A percentile compares a stretch with the other conserved stretches of the same genome.
Conservation (phyloP, 2,113 vertebrate genomes). For the Apeltes quadracus region DNA sequence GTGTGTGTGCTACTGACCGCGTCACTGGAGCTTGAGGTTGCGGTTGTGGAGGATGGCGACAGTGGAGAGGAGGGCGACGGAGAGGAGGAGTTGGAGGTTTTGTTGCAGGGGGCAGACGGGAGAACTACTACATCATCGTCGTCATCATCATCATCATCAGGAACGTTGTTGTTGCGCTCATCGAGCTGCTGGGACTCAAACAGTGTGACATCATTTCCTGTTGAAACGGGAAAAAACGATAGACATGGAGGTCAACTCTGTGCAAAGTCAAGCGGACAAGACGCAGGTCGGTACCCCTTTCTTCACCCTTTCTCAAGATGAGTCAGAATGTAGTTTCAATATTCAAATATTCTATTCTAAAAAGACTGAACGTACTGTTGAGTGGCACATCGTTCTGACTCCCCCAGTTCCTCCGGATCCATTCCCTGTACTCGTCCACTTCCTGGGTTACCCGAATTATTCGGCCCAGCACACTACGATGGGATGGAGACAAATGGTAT, state of each 20-base stretch:
- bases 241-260: background rate
- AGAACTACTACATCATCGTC: slow-evolving; percentile 76
- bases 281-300: background rate
- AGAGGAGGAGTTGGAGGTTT: slow-evolving; percentile 89
- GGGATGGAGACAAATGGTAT: slow-evolving; percentile 1
- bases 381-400: slow-evolving; percentile 84
- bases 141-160: slow-evolving; percentile 73
- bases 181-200: slow-evolving; percentile 92
- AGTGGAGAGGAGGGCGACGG: slow-evolving; percentile 90
- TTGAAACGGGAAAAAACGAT: slow-evolving; percentile 36
- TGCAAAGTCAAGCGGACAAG: background rate
- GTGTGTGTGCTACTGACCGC: slow-evolving; percentile 93
- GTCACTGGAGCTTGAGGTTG: slow-evolving; percentile 92
- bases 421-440: slow-evolving; percentile 94
- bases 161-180: slow-evolving; percentile 95
- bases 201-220: slow-evolving; percentile 92
- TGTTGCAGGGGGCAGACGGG: slow-evolving; percentile 83
- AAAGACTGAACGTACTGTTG: slow-evolving; percentile 82
- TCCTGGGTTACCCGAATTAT: slow-evolving; percentile 97
- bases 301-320: background rate
- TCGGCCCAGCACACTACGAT: slow-evolving; percentile 90
- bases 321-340: background rate
- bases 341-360: background rate
- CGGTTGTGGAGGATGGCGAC: slow-evolving; percentile 88
- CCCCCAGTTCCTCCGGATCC: slow-evolving; percentile 94